phyloP scores from a whole-genome alignment of 1,140 invertebrate genomes.

The Drosophila persimilis region DNA sequence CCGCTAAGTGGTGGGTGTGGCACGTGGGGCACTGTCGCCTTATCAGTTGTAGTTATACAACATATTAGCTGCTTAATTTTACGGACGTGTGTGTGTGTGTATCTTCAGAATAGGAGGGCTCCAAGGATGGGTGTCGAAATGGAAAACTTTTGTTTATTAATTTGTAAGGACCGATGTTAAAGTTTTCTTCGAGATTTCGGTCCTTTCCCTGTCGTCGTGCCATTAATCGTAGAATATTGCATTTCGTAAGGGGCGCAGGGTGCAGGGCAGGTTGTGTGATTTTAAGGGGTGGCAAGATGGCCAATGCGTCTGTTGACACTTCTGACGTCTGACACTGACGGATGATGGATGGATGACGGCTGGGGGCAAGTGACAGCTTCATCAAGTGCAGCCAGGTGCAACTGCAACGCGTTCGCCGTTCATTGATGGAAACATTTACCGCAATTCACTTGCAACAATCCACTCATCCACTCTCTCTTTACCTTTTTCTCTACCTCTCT shows the following conservation, averaged over 20 bases:
- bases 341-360: constrained; percentile 39
- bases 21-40: constrained; percentile 16
- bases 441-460: constrained; percentile 1
- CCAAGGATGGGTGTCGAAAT: constrained; percentile 43
- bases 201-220: not conserved
- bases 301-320: constrained; percentile 13
- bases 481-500: not conserved
- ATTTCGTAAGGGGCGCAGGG: not conserved
- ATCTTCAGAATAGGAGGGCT: not conserved
- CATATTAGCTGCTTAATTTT: constrained; percentile 77
- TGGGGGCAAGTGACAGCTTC: constrained; percentile 46
- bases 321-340: constrained; percentile 36
- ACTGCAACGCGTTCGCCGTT: constrained; percentile 10
- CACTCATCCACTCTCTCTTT: not conserved
- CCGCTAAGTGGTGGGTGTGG: constrained; percentile 37
- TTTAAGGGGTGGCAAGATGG: not conserved
- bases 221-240: too few relatives aligned
- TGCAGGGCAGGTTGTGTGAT: not conserved
- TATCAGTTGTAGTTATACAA: constrained; percentile 73
- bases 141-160: constrained; percentile 76
- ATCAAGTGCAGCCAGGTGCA: constrained; percentile 62
- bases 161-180: constrained; percentile 51
- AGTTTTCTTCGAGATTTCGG: constrained; percentile 32
- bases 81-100: constrained; percentile 30
- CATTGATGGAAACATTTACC: constrained; percentile 32